Base-by-base conservation (phyloP, 2,113 vertebrate genomes). In the Silurus asotus region DNA sequence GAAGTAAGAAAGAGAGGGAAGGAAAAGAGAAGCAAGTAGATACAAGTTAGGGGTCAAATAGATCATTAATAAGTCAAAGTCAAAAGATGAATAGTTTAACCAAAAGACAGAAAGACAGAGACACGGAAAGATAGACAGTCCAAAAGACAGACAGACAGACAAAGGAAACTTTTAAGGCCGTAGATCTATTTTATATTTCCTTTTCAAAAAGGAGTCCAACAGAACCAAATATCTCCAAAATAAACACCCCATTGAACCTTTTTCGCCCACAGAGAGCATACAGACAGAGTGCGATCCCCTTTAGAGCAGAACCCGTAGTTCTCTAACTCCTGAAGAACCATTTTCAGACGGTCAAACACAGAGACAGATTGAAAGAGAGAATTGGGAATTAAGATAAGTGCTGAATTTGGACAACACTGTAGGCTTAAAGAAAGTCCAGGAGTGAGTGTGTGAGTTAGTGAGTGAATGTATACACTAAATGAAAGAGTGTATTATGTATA, bases 11-110 rank as follows among this genome's bases (percentile, higher is more conserved):
- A n/a, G 7, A 23, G 56, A 74, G 23, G 9, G 7, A 23, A 7
- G 62, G 6, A 55, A 58, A 10, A 78, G 61, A 76, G 48, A 86
- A 25, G 51, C 51, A 56, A 77, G 51, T 55, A 76, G 75, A 77
- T 56, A 56, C 51, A 76, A 76, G 23, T 56, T 28, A 77, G 53
- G 6, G 3, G 28, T 28, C 37, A 56, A 76, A 62, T 17, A 74
- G n/a, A 74, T 53, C 64, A 53, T 55, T 61, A 13, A 79, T 69
- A 45, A 65, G 15, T 59, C 58, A 59, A 70, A 37, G 37, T 23
- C 7, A 77, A 69, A 69, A 74, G 49, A 83, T 4, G 20, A 19
- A 28, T 8, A 58, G 55, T 56, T 1, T 53, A 25, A 23, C 8
- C 56, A 45, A 59, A 23, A 19, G 61, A 4, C 48, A 6, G 74